phyloP scores from a whole-genome alignment of 2,888 invertebrate genomes.

The Ellobium chinense region DNA sequence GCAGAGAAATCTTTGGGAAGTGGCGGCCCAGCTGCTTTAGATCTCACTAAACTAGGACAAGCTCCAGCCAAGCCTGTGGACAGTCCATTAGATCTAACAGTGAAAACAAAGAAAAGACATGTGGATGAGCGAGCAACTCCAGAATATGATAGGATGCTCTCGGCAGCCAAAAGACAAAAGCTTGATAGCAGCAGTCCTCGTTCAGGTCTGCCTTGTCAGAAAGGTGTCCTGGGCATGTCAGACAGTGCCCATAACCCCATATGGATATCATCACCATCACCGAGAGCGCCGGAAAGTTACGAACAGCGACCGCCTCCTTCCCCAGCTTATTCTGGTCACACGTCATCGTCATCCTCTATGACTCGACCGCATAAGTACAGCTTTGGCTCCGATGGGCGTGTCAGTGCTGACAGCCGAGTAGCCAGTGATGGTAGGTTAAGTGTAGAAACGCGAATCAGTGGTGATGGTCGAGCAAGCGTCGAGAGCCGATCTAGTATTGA shows the following conservation, averaged over 20 bases:
- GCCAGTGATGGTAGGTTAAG: slow-evolving; percentile 1
- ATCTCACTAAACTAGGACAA: slow-evolving; percentile 40
- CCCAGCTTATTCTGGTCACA: slow-evolving; percentile 21
- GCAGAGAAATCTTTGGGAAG: slow-evolving; percentile 20
- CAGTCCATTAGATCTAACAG: slow-evolving; percentile 46
- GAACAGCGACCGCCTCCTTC: slow-evolving; percentile 24
- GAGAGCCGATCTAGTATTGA: slow-evolving; percentile 26
- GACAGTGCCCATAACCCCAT: slow-evolving; percentile 23
- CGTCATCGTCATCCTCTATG: slow-evolving; percentile 5
- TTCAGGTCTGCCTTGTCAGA: background rate
- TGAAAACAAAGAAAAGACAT: slow-evolving; percentile 43
- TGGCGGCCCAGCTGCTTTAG: slow-evolving; percentile 34
- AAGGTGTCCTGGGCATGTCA: background rate
- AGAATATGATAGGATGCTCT: slow-evolving; percentile 30
- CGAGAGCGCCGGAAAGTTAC: slow-evolving; percentile 17
- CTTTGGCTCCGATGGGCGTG: slow-evolving; percentile 3
- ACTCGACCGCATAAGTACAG: background rate
- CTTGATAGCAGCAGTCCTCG: slow-evolving; percentile 18
- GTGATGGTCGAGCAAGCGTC: slow-evolving; percentile 20
- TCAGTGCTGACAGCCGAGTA: slow-evolving; percentile 10
- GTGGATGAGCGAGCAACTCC: slow-evolving; percentile 21
- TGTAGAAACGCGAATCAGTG: background rate
- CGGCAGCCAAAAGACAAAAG: slow-evolving; percentile 34
- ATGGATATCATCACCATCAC: slow-evolving; percentile 43
- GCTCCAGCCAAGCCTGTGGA: slow-evolving; percentile 32